A percentile compares a stretch with the other conserved stretches of the same genome.
Evolutionary conservation across 2,113 vertebrate species (phyloP).

Genomic region (Panurus biarmicus): DNA sequence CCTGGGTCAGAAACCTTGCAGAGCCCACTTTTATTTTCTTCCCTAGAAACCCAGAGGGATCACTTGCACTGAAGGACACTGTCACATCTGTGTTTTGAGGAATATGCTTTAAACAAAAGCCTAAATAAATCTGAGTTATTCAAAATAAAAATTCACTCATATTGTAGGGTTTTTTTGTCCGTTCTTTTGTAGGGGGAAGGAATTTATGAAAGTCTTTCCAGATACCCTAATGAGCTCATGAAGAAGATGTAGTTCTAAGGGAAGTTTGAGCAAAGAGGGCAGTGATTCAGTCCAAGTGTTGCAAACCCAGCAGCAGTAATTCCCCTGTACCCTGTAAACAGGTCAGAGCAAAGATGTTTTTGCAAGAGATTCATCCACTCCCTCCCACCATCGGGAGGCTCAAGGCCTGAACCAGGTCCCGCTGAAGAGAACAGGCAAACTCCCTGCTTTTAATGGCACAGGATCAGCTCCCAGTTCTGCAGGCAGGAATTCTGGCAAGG

Average conservation of each 20-base stretch:
- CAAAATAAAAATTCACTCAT: not conserved
- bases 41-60: not conserved
- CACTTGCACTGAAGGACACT: not conserved
- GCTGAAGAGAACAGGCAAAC: not conserved
- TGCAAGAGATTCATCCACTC: not conserved
- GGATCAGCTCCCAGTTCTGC: not conserved
- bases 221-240: not conserved
- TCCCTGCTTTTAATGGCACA: not conserved
- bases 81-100: not conserved
- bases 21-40: not conserved
- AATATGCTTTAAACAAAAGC: not conserved
- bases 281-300: not conserved
- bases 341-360: not conserved
- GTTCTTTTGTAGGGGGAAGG: not conserved
- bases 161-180: accelerated
- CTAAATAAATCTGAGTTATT: not conserved
- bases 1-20: not conserved
- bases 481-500: not conserved
- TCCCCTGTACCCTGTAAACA: not conserved
- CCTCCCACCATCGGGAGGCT: not conserved
- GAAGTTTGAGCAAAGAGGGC: not conserved
- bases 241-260: not conserved
- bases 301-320: not conserved
- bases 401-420: not conserved
- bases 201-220: not conserved